Base-by-base conservation (phyloP, 2,888 invertebrate genomes). In the Stictocephala bisonia region DNA sequence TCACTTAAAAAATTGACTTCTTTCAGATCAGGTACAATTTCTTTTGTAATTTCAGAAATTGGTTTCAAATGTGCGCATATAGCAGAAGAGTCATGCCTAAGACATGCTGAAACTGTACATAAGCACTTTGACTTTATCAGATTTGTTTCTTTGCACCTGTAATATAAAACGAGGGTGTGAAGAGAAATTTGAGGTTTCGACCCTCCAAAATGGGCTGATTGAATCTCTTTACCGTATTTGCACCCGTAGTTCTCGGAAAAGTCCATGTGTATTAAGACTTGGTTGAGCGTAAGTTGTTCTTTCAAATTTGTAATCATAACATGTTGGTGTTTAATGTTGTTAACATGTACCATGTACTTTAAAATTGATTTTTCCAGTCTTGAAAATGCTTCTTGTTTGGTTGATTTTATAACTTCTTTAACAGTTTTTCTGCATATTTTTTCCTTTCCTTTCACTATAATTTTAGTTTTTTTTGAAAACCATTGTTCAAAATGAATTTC, bases 61-160 rank as follows among this genome's bases (percentile, higher is more conserved):
- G 82, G 83, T 68, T 78, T 72, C 44, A 84, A 74, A 77, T 84
- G 82, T 35, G 80, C 81, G 81, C 84, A 84, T 58, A 84, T 81
- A 22, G 82, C 82, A 50, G 79, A 77, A 31, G 83, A 81, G 66
- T 80, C 79, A 79, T 84, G 83, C 7, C 79, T 69, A 2, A 80
- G 74, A 68, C 77, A 77, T 72, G 80, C 71, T 13, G 82, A 83
- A 3, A 84, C 72, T 40, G 82, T 79, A 73, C 81, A 81, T 74
- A 78, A 81, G 48, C 27, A 29, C 31, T 58, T 58, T 18, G 58
- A 31, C 29, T 29, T 48, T 27, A 44, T 18, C 3, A 9, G 31
- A 44, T 68, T 29, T 27, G 51, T 48, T 26, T 68, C 68, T 50
- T 22, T 20, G 44, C 50, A 26, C 26, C 22, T 41, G 27, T 68